Conservation (phyloP, 2,888 invertebrate species). For the Hololepta plana region DNA sequence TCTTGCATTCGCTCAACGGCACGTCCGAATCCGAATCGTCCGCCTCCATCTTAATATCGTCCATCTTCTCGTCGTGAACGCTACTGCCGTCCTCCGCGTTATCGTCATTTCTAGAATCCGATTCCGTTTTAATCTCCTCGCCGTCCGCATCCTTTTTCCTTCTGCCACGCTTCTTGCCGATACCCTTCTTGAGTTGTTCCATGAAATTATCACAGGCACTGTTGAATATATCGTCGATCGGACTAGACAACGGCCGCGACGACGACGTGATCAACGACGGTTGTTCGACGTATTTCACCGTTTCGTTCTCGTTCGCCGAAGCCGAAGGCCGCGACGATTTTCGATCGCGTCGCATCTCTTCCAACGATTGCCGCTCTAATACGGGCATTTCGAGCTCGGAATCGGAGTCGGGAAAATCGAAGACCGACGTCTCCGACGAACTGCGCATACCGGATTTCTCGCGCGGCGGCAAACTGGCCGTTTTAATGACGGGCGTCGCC, state of each 20-base stretch:
- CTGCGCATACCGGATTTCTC: slow-evolving; percentile 32
- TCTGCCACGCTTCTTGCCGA: slow-evolving; percentile 35
- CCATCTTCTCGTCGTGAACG: slow-evolving; percentile 4
- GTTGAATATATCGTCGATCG: slow-evolving; percentile 38
- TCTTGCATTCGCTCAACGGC: slow-evolving; percentile 14
- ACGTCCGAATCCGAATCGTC: slow-evolving; percentile 17
- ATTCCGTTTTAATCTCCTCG: slow-evolving; percentile 12
- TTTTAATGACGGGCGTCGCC: slow-evolving; percentile 18
- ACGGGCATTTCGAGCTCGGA: slow-evolving; percentile 42
- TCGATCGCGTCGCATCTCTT: slow-evolving; percentile 39
- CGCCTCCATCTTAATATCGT: slow-evolving; percentile 4
- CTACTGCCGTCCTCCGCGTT: too few relatives aligned
- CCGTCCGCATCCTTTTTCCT: slow-evolving; percentile 29
- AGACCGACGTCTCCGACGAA: slow-evolving; percentile 44
- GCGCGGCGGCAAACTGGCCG: slow-evolving; percentile 21
- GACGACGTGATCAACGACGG: slow-evolving; percentile 7
- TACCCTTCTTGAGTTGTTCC: slow-evolving; percentile 48
- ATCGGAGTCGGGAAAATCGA: slow-evolving; percentile 44
- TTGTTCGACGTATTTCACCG: slow-evolving; percentile 15
- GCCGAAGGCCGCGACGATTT: slow-evolving; percentile 42
- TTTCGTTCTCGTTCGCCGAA: slow-evolving; percentile 27
- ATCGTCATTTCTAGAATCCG: neutral
- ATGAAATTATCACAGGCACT: slow-evolving; percentile 62
- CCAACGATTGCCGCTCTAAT: slow-evolving; percentile 46
- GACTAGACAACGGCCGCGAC: slow-evolving; percentile 16